Evolutionary conservation across 2,113 vertebrate species (phyloP), one percentile per base, ranked within the genome.

Genomic region (Cettia cetti): DNA sequence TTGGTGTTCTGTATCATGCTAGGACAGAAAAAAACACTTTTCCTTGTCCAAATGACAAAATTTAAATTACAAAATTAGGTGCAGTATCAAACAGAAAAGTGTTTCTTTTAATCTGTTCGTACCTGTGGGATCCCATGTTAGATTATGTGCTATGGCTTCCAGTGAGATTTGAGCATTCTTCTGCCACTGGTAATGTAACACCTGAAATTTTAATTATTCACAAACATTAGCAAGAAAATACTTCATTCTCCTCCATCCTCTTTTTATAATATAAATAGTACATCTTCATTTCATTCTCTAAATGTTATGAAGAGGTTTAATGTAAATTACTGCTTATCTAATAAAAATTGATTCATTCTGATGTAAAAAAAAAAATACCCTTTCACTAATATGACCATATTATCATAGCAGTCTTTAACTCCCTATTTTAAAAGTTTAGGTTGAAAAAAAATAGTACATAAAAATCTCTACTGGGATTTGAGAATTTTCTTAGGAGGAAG

Each of bases 61-160:
- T 40, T 23, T 21, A 44, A 85, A 77, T 23, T 37, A 11, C 54
- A 74, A 92, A 40, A 37, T 17, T 4, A 61, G 10, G 15, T 31
- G 21, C 2, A 3, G 8, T 15, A 71, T 31, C 50, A 81, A 77
- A 45, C 12, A 81, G 11, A 5, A 3, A 57, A 8, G 18, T 39
- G 19, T 52, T 45, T 90, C 16, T 75, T 88, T 91, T 18, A 72
- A 60, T 49, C 35, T 74, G 2, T 79, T 92, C 63, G 84, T 98
- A 99, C 99, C 99, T 98, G 98, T 97, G 8, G 99, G 99, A 96
- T 99, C 98, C 99, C 99, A 99, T 4, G 99, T 99, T 94, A 99
- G 96, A 97, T 99, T 99, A 88, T 98, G 98, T 75, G 97, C 99
- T 94, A 98, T 91, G 30, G 98, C 98, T 85, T 99, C 98, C 90